Conservation (phyloP, 2,888 invertebrate genomes). For the Suillia variegata region DNA sequence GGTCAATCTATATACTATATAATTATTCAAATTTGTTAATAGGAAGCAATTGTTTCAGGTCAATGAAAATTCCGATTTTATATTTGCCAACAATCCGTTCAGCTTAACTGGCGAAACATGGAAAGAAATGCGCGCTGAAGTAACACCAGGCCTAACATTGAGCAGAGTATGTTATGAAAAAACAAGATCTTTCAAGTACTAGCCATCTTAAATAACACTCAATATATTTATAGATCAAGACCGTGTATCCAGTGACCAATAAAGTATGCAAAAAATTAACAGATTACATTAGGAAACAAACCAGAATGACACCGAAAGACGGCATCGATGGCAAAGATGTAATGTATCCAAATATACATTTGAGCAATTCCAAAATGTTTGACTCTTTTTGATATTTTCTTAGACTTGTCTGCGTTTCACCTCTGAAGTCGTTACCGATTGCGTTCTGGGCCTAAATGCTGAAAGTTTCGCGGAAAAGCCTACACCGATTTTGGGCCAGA, state of each 20-base stretch:
- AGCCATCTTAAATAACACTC: neutral
- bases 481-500: conserved; percentile 48
- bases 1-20: no score
- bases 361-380: no score
- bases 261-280: conserved; percentile 60
- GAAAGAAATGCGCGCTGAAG: conserved; percentile 62
- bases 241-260: conserved; percentile 62
- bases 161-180: conserved; percentile 55
- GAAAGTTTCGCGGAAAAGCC: conserved; percentile 54
- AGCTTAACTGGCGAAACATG: conserved; percentile 61
- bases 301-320: conserved; percentile 38
- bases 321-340: conserved; percentile 62
- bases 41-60: no score
- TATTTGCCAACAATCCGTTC: conserved; percentile 63
- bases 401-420: conserved; percentile 57
- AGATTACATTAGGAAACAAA: conserved; percentile 55
- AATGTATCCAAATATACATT: no score
- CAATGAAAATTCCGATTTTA: conserved; percentile 60
- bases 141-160: conserved; percentile 64
- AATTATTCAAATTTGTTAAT: no score
- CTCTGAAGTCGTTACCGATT: conserved; percentile 61
- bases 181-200: no score
- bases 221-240: conserved; percentile 55
- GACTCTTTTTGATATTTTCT: no score
- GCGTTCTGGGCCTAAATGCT: conserved; percentile 62